Evolutionary conservation across 2,113 vertebrate species (phyloP), one percentile per base, ranked within the genome.

Genomic region (Muntiacus muntjak): DNA sequence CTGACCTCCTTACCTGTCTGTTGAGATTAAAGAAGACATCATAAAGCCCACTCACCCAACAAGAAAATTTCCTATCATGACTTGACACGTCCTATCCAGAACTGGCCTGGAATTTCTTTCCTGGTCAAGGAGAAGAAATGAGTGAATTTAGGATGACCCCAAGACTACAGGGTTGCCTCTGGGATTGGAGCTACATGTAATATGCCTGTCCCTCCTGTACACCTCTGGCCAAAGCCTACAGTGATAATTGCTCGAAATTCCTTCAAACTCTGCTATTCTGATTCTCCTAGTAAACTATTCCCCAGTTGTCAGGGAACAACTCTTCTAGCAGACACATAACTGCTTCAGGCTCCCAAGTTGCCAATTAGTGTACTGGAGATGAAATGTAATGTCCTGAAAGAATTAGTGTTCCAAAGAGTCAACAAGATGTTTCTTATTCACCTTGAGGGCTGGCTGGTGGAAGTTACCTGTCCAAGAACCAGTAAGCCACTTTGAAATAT

Each of bases 381-480:
- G 96, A 97, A 93, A 95, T 83, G 54, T 36, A 88, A 90, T 79
- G 33, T 62, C 60, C 76, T 86, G 67, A 89, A 95, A 92, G 95
- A 97, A 36, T 97, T 98, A 96, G 91, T 91, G 67, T 33, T 97
- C 67, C 97, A 96, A 90, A 96, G 92, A 96, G 92, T 82, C 96
- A 91, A n/a, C 50, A 79, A 94, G 54, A 50, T 91, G 43, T 91
- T 92, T 96, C 93, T 86, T 67, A 97, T 55, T 97, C 87, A 98
- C 97, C 93, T 97, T 98, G 87, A 98, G 60, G 74, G 26, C 67
- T 96, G 36, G 55, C 87, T 89, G 40, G 76, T 62, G 25, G 87
- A 86, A 97, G 90, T 52, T 89, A 89, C 45, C 85, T 98, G 92
- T 93, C 89, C 94, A 91, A 88, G 55, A 96, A 74, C 87, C 50